Conservation (phyloP, 1,140 invertebrate species). For the Drosophila ironensis region DNA sequence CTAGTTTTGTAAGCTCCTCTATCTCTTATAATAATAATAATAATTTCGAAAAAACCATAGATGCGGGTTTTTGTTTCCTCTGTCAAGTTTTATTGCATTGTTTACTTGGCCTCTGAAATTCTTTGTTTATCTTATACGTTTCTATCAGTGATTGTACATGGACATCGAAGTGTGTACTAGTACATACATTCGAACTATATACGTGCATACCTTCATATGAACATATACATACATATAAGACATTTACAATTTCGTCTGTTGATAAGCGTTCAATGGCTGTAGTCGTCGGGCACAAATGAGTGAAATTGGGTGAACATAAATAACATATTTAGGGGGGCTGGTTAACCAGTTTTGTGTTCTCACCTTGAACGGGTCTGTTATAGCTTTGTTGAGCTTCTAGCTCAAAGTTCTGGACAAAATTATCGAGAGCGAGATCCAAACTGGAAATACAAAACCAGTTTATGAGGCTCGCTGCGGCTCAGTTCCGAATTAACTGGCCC, state of each 20-base stretch:
- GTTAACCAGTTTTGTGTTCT: constrained; percentile 20
- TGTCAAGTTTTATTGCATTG: background rate
- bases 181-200: no score
- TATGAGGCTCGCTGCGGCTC: constrained; percentile 18
- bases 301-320: background rate
- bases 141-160: constrained; percentile 9
- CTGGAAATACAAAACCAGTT: constrained; percentile 47
- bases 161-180: constrained; percentile 9
- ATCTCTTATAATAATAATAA: no score
- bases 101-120: constrained; percentile 12
- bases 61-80: background rate
- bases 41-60: background rate
- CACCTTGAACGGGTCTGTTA: constrained; percentile 29
- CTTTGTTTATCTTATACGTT: constrained; percentile 1
- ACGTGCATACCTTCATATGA: no score
- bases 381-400: constrained; percentile 6
- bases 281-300: constrained; percentile 6
- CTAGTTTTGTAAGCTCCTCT: background rate
- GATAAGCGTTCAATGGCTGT: constrained; percentile 44
- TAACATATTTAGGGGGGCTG: no score
- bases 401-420: constrained; percentile 27
- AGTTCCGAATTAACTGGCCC: constrained; percentile 53
- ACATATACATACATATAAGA: background rate
- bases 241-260: constrained; percentile 5
- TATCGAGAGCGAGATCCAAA: constrained; percentile 9